Percentiles rank a stretch among this genome's conserved stretches.
Conservation (phyloP, 2,113 vertebrate species). For the Crypturellus undulatus region DNA sequence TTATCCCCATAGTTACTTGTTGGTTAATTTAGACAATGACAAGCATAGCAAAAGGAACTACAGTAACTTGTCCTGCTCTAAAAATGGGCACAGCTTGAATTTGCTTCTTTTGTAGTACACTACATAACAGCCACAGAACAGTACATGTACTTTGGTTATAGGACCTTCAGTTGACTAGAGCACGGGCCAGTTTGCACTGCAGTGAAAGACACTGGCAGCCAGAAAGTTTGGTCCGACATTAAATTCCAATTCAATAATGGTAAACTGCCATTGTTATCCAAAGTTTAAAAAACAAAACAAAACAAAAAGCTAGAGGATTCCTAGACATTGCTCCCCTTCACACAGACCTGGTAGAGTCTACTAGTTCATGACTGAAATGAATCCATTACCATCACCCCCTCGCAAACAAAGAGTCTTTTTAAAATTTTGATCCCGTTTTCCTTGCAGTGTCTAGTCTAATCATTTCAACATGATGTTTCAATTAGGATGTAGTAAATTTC, state of each 20-base stretch:
- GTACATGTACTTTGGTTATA: background rate
- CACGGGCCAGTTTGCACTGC: background rate
- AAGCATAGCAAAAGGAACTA: background rate
- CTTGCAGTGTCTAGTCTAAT: background rate
- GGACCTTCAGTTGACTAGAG: background rate
- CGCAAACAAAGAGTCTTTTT: accelerated
- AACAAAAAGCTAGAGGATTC: background rate
- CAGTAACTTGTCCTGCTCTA: background rate
- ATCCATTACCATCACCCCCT: background rate
- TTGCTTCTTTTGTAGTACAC: background rate
- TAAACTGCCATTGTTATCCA: background rate
- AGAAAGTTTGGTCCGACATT: background rate
- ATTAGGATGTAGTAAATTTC: background rate
- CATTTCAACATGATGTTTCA: background rate
- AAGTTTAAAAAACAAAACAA: too few relatives aligned
- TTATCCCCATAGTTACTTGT: background rate
- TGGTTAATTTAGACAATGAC: background rate
- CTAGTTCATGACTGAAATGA: background rate
- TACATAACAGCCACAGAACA: background rate
- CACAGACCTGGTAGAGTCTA: background rate
- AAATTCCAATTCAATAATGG: accelerated
- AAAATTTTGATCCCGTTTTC: background rate
- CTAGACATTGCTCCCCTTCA: accelerated
- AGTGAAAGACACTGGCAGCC: background rate
- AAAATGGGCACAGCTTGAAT: background rate